phyloP scores from a whole-genome alignment of 2,888 invertebrate genomes.

The Xestobium rufovillosum region DNA sequence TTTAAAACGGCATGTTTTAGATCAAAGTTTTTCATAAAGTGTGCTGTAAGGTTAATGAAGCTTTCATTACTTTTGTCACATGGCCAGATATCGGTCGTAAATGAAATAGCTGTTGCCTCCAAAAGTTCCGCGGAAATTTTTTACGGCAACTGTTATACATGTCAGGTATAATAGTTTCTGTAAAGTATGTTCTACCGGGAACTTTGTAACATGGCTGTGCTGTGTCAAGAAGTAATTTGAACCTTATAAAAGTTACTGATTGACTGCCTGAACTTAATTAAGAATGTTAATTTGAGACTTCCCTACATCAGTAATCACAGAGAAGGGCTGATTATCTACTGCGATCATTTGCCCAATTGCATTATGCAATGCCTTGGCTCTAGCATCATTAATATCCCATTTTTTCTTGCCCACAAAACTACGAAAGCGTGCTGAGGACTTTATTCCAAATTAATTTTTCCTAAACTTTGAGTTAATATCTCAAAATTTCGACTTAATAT shows the following conservation, averaged over 20 bases:
- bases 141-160: slow-evolving; percentile 1
- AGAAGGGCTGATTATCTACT: too few species aligned
- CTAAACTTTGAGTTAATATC: too few species aligned
- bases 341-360: too few species aligned
- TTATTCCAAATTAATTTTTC: too few species aligned
- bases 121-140: not conserved
- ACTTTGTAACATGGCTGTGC: not conserved
- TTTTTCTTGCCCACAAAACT: too few species aligned
- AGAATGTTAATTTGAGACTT: too few species aligned
- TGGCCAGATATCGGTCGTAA: slow-evolving; percentile 1
- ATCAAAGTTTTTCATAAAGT: slow-evolving; percentile 1
- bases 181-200: slow-evolving; percentile 2
- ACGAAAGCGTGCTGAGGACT: too few species aligned
- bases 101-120: not conserved
- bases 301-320: too few species aligned
- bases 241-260: slow-evolving; percentile 2
- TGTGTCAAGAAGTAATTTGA: slow-evolving; percentile 1
- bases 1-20: not conserved
- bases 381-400: too few species aligned
- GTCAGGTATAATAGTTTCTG: slow-evolving; percentile 2
- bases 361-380: too few species aligned
- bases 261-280: too few species aligned
- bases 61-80: slow-evolving; percentile 3
- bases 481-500: too few species aligned
- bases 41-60: slow-evolving; percentile 1